Evolutionary conservation across 2,888 invertebrate genomes (phyloP), one percentile per base, ranked within the genome.

Genomic region (Ariolimax columbianus): DNA sequence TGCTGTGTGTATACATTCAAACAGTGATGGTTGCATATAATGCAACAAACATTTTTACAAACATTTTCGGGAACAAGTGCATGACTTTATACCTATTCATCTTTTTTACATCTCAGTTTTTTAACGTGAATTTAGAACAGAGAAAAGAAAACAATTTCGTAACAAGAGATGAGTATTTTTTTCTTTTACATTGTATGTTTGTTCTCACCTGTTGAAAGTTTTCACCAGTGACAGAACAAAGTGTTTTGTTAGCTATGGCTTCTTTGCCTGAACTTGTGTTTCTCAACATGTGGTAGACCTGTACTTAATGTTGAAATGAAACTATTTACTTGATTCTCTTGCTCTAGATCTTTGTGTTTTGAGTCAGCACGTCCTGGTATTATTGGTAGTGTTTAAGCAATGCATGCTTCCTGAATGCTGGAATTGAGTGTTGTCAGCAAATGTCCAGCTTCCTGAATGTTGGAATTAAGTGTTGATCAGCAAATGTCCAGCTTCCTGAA

Each of bases 1-100:
- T 75, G 75, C 51, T 75, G 73, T 75, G 43, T 6, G n/a, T 4
- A 47, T 33, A 11, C n/a, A 33, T 66, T 66, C 72, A 72, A 40
- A 23, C 38, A 23, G 72, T 23, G 23, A 33, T 66, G 14, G 23
- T 40, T 70, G 7, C 70, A 9, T 75, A 30, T 43, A 14, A 9
- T 75, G 33, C 11, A 4, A 51, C 30, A 14, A 75, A 33, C 51
- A 51, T 75, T 33, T 19, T 33, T 26, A 72, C 72, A 38, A 26
- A 4, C n/a, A 7, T 26, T 36, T 33, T 19, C 38, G 36, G 6
- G 17, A 51, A 14, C n/a, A 75, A 47, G 26, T 33, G 66, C 17
- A 9, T 30, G 19, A 75, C 33, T 30, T n/a, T 72, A 19, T 59
- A 6, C 30, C 66, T 66, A n/a, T n/a, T n/a, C n/a, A n/a, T n/a